Evolutionary conservation across 2,113 vertebrate species (phyloP).

Genomic region (Octodon degus): DNA sequence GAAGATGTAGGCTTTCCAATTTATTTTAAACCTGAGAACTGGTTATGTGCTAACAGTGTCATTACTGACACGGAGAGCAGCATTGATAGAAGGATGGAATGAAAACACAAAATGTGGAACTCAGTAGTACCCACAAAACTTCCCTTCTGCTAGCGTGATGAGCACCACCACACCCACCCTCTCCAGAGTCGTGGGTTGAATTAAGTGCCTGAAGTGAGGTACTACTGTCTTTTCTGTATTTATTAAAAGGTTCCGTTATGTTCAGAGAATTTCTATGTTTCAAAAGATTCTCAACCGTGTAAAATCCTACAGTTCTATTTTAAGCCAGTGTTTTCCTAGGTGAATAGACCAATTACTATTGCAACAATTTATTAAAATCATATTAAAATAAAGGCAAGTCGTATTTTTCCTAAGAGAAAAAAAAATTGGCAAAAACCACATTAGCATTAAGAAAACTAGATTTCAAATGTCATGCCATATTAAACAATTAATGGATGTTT

Average conservation of each 20-base stretch:
- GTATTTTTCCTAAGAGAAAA: background rate
- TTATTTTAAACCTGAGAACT: constrained; percentile 32
- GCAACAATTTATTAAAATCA: constrained; percentile 15
- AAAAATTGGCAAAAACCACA: background rate
- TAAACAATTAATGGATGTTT: constrained; percentile 75
- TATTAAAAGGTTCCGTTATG: constrained; percentile 16
- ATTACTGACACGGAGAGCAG: background rate
- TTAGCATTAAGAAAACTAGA: constrained; percentile 49
- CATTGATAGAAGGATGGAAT: background rate
- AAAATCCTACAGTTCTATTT: background rate
- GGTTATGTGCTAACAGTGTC: background rate
- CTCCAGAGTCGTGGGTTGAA: background rate
- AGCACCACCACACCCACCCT: background rate
- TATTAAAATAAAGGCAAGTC: background rate
- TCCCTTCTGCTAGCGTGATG: background rate
- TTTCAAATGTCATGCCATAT: constrained; percentile 35
- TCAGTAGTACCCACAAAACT: background rate
- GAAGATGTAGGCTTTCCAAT: background rate
- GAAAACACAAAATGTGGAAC: background rate
- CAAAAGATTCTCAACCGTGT: background rate
- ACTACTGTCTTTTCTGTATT: background rate
- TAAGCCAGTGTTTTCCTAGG: constrained; percentile 12
- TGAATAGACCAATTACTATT: background rate
- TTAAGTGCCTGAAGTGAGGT: background rate
- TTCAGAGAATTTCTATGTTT: background rate